Conservation (phyloP, 2,797 vertebrate species). For the Platyrinchus mystaceus region DNA sequence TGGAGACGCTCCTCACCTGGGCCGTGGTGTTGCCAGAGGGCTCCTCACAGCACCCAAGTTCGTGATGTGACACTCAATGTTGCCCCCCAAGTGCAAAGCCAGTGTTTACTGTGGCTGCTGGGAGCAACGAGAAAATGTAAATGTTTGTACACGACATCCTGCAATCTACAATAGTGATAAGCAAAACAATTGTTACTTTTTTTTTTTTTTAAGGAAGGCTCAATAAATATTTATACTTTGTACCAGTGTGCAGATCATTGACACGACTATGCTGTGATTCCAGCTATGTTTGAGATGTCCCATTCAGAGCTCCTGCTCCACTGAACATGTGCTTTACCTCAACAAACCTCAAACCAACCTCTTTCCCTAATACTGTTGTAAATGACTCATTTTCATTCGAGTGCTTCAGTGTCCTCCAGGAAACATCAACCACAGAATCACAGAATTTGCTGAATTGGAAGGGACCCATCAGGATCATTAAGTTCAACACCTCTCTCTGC, state of each 20-base stretch:
- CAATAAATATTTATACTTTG: conserved; percentile 29
- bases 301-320: not conserved
- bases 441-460: not conserved
- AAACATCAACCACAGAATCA: not conserved
- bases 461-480: not conserved
- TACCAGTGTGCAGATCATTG: not conserved
- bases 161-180: not conserved
- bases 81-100: not conserved
- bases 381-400: not conserved
- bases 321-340: not conserved
- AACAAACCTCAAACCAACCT: not conserved
- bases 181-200: not conserved
- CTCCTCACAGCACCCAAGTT: not conserved
- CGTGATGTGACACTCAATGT: not conserved
- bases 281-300: not conserved
- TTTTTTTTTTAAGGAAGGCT: not conserved
- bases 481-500: not conserved
- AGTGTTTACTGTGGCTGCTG: not conserved
- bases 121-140: conserved; percentile 19
- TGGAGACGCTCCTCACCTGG: not conserved
- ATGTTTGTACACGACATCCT: not conserved
- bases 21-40: too few relatives aligned
- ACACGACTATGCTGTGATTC: not conserved
- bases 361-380: not conserved
- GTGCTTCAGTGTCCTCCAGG: not conserved